Evolutionary conservation across 2,797 vertebrate genomes (phyloP).

Genomic region (Peromyscus aztecus): DNA sequence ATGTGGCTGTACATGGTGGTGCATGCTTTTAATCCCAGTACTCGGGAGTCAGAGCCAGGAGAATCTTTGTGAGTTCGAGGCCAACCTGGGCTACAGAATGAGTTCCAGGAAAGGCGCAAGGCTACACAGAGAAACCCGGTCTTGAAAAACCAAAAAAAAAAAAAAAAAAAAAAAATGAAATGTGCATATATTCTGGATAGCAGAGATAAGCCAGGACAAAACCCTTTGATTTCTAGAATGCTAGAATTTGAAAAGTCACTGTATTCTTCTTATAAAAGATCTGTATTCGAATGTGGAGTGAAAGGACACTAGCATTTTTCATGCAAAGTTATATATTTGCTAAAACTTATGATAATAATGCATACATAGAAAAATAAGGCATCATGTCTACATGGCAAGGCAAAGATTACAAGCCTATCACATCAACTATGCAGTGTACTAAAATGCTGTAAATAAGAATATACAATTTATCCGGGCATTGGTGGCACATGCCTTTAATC

Average conservation of each 20-base stretch:
- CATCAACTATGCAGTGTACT: neutral
- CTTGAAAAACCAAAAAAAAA: too few relatives aligned
- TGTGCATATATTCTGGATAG: neutral
- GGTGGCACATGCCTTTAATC: too few relatives aligned
- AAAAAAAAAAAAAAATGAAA: too few relatives aligned
- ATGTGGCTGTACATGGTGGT: neutral
- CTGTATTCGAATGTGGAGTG: neutral
- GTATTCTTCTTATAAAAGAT: neutral
- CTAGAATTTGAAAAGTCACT: neutral
- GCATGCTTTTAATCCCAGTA: too few relatives aligned
- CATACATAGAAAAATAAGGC: neutral
- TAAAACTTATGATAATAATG: slow-evolving; percentile 45
- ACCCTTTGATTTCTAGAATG: neutral
- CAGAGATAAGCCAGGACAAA: neutral
- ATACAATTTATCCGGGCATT: slow-evolving; percentile 63
- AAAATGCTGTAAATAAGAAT: slow-evolving; percentile 17
- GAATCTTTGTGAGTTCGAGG: too few relatives aligned
- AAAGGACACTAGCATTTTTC: neutral
- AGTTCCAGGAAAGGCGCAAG: too few relatives aligned
- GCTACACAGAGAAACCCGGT: too few relatives aligned
- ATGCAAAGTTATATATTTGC: slow-evolving; percentile 46
- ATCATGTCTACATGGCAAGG: neutral
- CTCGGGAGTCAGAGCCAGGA: too few relatives aligned
- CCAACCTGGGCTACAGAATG: too few relatives aligned
- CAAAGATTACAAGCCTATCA: neutral